A percentile compares a stretch with the other conserved stretches of the same genome.
phyloP scores from a whole-genome alignment of 2,113 vertebrate species.

The Sardina pilchardus region DNA sequence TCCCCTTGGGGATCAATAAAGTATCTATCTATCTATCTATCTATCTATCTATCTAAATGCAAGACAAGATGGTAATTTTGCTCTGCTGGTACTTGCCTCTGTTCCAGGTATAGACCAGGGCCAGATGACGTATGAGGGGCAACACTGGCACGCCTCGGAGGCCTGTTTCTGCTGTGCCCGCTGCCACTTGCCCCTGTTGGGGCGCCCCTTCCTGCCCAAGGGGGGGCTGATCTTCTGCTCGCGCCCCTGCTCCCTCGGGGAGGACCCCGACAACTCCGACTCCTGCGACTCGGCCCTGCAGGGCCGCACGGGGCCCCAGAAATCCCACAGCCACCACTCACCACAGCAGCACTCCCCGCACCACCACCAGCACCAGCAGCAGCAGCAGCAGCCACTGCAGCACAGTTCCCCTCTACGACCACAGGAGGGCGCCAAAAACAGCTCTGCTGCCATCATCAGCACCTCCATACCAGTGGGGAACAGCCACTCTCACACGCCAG shows the following conservation, averaged over 20 bases:
- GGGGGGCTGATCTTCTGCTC: constrained; percentile 89
- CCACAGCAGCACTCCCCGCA: constrained; percentile 20
- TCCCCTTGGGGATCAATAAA: too few relatives aligned
- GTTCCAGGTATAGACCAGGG: constrained; percentile 83
- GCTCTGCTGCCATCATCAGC: neutral
- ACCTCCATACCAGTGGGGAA: constrained; percentile 20
- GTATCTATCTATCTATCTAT: too few relatives aligned
- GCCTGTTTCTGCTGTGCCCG: constrained; percentile 84
- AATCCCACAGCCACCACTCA: neutral
- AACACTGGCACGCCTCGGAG: constrained; percentile 88
- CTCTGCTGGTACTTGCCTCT: constrained; percentile 15
- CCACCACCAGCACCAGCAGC: constrained; percentile 53
- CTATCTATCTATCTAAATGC: too few relatives aligned
- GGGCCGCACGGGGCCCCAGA: constrained; percentile 53
- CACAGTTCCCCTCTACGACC: constrained; percentile 61
- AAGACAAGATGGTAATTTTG: neutral
- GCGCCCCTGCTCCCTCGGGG: constrained; percentile 80
- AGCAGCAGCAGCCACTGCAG: constrained; percentile 51
- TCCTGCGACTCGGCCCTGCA: constrained; percentile 80
- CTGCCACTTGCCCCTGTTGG: constrained; percentile 79
- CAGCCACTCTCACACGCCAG: neutral
- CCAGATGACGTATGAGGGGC: constrained; percentile 88
- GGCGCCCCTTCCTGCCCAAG: constrained; percentile 83
- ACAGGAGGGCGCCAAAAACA: constrained; percentile 56
- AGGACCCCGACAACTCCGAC: constrained; percentile 75